A percentile compares a stretch with the other conserved stretches of the same genome.
Conservation (phyloP, 2,888 invertebrate species). For the Amaurobius ferox region DNA sequence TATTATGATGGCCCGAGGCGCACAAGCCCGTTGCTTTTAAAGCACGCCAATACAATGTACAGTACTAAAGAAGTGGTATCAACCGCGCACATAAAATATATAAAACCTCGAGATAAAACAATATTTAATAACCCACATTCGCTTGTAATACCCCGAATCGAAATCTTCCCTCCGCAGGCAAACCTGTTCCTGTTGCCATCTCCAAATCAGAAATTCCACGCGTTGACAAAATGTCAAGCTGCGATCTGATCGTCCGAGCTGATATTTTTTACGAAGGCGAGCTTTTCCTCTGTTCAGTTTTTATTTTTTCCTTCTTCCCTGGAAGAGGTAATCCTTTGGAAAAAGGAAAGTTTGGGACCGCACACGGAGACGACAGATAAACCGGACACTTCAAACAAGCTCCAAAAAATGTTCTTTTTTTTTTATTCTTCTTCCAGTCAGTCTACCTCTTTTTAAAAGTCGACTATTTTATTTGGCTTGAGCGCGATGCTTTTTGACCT, state of each 20-base stretch:
- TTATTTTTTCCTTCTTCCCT: slow-evolving; percentile 15
- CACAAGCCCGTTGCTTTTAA: no score
- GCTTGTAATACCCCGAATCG: neutral
- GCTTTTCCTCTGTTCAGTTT: neutral
- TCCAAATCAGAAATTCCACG: slow-evolving; percentile 36
- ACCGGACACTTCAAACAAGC: slow-evolving; percentile 45
- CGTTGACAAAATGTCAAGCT: slow-evolving; percentile 67
- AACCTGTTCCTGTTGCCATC: slow-evolving; percentile 4
- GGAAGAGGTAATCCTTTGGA: slow-evolving; percentile 46
- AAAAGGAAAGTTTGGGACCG: slow-evolving; percentile 47
- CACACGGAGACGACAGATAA: slow-evolving; percentile 63
- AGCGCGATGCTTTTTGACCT: no score
- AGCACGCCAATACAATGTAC: no score
- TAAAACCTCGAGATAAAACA: neutral
- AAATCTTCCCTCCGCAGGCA: neutral
- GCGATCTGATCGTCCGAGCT: slow-evolving; percentile 35
- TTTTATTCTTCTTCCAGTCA: neutral
- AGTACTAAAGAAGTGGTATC: no score
- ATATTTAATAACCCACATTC: neutral
- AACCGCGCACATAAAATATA: no score
- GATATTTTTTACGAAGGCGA: slow-evolving; percentile 14
- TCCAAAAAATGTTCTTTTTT: neutral
- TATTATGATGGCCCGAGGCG: no score
- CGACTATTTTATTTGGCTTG: neutral
- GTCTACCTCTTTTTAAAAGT: neutral